phyloP scores from a whole-genome alignment of 2,888 invertebrate species.

The Sminthurides aquaticus region DNA sequence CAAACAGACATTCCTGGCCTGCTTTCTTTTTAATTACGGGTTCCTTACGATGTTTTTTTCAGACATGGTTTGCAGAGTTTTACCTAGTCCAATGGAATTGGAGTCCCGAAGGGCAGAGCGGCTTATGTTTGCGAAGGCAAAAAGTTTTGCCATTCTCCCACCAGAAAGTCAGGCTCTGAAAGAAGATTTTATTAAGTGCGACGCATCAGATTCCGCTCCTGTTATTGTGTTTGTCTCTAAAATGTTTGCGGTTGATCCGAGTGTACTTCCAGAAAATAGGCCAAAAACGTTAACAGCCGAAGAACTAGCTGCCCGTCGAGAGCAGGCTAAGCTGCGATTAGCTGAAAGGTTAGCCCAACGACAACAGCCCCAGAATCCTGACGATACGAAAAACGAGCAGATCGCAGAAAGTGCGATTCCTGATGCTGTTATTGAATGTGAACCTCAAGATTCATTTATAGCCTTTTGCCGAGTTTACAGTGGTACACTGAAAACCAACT shows the following conservation, averaged over 20 bases:
- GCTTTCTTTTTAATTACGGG: too few species aligned
- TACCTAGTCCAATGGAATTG: slow-evolving; percentile 75
- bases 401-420: background rate
- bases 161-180: slow-evolving; percentile 63
- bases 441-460: slow-evolving; percentile 59
- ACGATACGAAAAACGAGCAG: slow-evolving; percentile 12
- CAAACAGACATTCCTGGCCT: too few species aligned
- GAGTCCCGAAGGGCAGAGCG: slow-evolving; percentile 70
- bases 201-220: slow-evolving; percentile 57
- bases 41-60: slow-evolving; percentile 30
- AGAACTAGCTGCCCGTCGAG: slow-evolving; percentile 63
- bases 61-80: slow-evolving; percentile 67
- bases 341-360: slow-evolving; percentile 47
- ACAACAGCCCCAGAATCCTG: slow-evolving; percentile 16
- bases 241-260: slow-evolving; percentile 76
- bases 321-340: slow-evolving; percentile 57
- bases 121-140: slow-evolving; percentile 66
- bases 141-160: slow-evolving; percentile 61
- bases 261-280: slow-evolving; percentile 68
- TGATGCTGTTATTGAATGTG: slow-evolving; percentile 42
- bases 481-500: slow-evolving; percentile 69
- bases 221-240: slow-evolving; percentile 74
- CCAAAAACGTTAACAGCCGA: slow-evolving; percentile 66
- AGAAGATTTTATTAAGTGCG: slow-evolving; percentile 62
- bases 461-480: slow-evolving; percentile 91